phyloP scores from a whole-genome alignment of 2,888 invertebrate species.

The Selenia dentaria region DNA sequence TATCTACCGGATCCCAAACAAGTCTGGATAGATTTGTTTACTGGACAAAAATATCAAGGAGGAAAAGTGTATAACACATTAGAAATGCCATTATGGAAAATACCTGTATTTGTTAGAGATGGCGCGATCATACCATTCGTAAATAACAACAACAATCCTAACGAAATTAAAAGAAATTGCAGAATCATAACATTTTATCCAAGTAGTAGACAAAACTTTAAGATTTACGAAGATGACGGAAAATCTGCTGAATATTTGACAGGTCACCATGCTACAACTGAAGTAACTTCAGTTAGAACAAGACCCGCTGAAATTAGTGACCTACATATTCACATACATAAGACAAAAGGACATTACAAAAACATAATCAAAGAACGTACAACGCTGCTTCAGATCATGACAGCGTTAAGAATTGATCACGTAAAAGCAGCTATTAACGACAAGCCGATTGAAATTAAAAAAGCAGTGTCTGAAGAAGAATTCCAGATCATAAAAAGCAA shows the following conservation, averaged over 20 bases:
- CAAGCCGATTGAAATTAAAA: conserved; percentile 43
- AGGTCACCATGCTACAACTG: conserved; percentile 54
- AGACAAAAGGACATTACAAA: conserved; percentile 60
- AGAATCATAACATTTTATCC: conserved; percentile 67
- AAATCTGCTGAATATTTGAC: conserved; percentile 58
- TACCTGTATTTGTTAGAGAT: conserved; percentile 70
- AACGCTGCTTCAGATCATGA: conserved; percentile 64
- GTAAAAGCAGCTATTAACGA: conserved; percentile 61
- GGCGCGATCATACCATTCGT: conserved; percentile 74
- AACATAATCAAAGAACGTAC: conserved; percentile 57
- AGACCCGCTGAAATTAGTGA: conserved; percentile 48
- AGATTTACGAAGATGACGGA: conserved; percentile 75
- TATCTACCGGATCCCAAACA: conserved; percentile 63
- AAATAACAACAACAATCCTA: conserved; percentile 68
- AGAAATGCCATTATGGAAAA: conserved; percentile 66
- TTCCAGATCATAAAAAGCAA: conserved; percentile 51
- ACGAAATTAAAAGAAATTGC: conserved; percentile 56
- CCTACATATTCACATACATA: conserved; percentile 55
- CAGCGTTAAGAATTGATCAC: conserved; percentile 45
- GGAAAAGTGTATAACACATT: conserved; percentile 68
- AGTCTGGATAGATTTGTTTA: conserved; percentile 72
- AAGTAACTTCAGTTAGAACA: conserved; percentile 51
- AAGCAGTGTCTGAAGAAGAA: conserved; percentile 52
- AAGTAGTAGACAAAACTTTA: conserved; percentile 52
- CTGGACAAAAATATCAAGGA: conserved; percentile 70